Percentiles rank a stretch among this genome's conserved stretches.
phyloP scores from a whole-genome alignment of 2,797 vertebrate species.

The Lerista edwardsae region DNA sequence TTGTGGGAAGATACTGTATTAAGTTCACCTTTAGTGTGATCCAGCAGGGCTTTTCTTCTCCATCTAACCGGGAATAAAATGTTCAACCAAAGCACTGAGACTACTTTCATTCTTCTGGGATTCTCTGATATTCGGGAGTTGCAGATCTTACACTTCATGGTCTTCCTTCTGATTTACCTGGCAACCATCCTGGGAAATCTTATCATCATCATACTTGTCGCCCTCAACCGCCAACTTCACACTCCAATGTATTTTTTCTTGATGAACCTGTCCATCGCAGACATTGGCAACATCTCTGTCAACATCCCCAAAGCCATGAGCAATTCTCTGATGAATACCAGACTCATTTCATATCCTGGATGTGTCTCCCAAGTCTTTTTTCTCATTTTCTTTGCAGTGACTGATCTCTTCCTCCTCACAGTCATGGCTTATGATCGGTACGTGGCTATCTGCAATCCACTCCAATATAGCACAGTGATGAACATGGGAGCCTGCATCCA shows the following conservation, averaged over 20 bases:
- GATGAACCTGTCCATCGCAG: slow-evolving; percentile 51
- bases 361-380: slow-evolving; percentile 61
- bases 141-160: slow-evolving; percentile 6
- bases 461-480: slow-evolving; percentile 54
- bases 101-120: slow-evolving; percentile 34
- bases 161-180: slow-evolving; percentile 31
- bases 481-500: slow-evolving; percentile 1
- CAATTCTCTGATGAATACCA: slow-evolving; percentile 46
- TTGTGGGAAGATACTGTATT: neutral
- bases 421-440: slow-evolving; percentile 66
- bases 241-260: slow-evolving; percentile 51
- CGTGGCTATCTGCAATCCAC: slow-evolving; percentile 59
- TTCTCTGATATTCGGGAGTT: slow-evolving; percentile 28
- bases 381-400: slow-evolving; percentile 55
- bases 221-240: slow-evolving; percentile 15
- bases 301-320: slow-evolving; percentile 58
- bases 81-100: neutral
- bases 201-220: slow-evolving; percentile 18
- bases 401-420: slow-evolving; percentile 62
- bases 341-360: slow-evolving; percentile 50
- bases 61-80: neutral
- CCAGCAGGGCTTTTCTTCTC: neutral
- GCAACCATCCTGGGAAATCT: slow-evolving; percentile 12
- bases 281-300: slow-evolving; percentile 57
- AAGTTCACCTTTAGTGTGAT: too few species aligned